Evolutionary conservation across 2,113 vertebrate species (phyloP).

Genomic region (Vidua macroura): DNA sequence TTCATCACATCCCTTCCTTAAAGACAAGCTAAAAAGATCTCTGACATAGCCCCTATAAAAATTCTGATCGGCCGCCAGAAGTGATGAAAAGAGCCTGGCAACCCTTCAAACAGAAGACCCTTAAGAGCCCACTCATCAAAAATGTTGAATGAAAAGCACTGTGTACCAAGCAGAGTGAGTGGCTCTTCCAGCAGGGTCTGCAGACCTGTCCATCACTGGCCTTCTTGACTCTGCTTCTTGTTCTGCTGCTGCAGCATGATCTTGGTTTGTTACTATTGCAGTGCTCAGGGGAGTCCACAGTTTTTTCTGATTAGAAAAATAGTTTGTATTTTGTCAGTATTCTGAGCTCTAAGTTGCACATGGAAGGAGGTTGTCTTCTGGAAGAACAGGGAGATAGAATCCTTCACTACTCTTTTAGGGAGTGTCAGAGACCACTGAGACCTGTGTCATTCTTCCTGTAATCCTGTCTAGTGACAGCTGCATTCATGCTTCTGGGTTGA

Average conservation of each 20-base stretch:
- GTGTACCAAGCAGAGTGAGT: not conserved
- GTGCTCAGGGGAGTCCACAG: rapidly evolving
- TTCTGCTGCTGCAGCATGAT: not conserved
- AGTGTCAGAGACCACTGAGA: not conserved
- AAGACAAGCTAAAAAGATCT: not conserved
- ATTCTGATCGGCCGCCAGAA: not conserved
- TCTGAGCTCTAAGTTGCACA: not conserved
- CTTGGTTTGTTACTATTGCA: not conserved
- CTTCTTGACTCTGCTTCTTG: not conserved
- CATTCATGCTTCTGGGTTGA: not conserved
- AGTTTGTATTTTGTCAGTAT: not conserved
- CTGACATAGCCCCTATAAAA: not conserved
- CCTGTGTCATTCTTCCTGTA: not conserved
- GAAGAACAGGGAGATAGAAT: not conserved
- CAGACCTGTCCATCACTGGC: not conserved
- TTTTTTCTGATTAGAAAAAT: not conserved
- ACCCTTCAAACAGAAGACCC: not conserved
- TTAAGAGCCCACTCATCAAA: not conserved
- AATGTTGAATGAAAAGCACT: not conserved
- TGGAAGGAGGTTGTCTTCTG: not conserved
- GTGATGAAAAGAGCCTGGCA: not conserved
- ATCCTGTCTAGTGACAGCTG: not conserved
- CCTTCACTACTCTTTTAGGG: not conserved
- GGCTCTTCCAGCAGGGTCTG: not conserved
- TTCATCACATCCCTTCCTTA: not conserved